Conservation (phyloP, 2,797 vertebrate genomes). For the Betta splendens region DNA sequence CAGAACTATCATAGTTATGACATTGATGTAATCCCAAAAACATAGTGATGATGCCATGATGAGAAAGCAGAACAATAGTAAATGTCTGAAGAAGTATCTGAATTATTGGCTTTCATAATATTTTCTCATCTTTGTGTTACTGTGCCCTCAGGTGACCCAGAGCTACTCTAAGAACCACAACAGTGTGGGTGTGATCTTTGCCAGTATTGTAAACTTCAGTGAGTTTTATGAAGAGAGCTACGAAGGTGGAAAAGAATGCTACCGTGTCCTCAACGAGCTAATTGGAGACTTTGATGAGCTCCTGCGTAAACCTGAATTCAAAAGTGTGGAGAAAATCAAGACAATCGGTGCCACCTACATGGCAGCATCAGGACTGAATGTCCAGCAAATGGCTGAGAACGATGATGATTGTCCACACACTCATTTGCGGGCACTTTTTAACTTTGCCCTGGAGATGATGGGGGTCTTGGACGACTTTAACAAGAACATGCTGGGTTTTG, state of each 20-base stretch:
- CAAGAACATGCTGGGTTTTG: constrained; percentile 98
- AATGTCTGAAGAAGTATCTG: background rate
- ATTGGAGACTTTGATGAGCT: constrained; percentile 98
- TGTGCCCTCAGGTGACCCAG: constrained; percentile 84
- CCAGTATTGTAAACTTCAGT: constrained; percentile 98
- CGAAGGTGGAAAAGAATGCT: constrained; percentile 97
- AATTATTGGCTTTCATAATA: constrained; percentile 6
- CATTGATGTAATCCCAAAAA: no score
- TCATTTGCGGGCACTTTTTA: constrained; percentile 92
- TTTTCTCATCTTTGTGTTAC: background rate
- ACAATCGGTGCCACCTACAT: constrained; percentile 99
- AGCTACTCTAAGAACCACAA: constrained; percentile 99
- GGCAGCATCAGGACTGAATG: constrained; percentile 94
- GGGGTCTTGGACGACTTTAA: constrained; percentile 97
- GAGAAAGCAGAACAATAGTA: background rate
- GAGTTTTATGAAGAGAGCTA: constrained; percentile 99
- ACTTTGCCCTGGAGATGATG: constrained; percentile 99
- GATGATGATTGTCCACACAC: constrained; percentile 83
- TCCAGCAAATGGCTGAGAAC: constrained; percentile 82
- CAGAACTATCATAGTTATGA: background rate
- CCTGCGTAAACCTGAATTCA: constrained; percentile 87
- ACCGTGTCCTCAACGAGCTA: constrained; percentile 95
- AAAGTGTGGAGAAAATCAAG: constrained; percentile 97
- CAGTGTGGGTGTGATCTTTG: constrained; percentile 94
- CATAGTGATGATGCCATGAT: background rate